Conservation (phyloP, 2,888 invertebrate genomes). For the Vanessa cardui region DNA sequence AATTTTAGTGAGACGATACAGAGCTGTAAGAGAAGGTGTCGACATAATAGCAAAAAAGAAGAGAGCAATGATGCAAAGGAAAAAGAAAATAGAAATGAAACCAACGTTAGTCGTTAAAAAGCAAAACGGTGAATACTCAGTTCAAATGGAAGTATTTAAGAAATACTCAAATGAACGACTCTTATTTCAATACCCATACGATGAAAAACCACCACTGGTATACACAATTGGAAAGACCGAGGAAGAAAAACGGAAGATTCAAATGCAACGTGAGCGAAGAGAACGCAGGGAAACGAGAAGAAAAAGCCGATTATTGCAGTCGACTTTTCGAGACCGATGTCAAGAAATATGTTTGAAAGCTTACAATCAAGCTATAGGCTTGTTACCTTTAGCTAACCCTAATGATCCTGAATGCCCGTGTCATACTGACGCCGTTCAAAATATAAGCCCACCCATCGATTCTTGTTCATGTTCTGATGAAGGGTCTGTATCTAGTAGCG, state of each 20-base stretch:
- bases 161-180: slow-evolving; percentile 74
- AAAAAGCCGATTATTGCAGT: slow-evolving; percentile 68
- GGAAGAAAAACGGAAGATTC: slow-evolving; percentile 65
- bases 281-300: slow-evolving; percentile 71
- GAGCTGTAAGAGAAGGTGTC: slow-evolving; percentile 62
- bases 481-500: slow-evolving; percentile 63
- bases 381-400: slow-evolving; percentile 66
- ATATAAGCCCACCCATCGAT: slow-evolving; percentile 57
- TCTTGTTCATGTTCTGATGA: slow-evolving; percentile 76
- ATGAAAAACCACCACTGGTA: slow-evolving; percentile 68
- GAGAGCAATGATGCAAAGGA: slow-evolving; percentile 65
- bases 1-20: slow-evolving; percentile 65
- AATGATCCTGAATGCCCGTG: slow-evolving; percentile 74
- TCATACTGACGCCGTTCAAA: slow-evolving; percentile 47
- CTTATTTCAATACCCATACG: slow-evolving; percentile 71
- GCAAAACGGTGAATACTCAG: slow-evolving; percentile 69
- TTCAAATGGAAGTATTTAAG: slow-evolving; percentile 76
- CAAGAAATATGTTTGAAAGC: slow-evolving; percentile 78
- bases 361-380: slow-evolving; percentile 74
- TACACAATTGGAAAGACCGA: slow-evolving; percentile 73
- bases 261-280: slow-evolving; percentile 65
- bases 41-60: slow-evolving; percentile 72
- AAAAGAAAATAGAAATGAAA: slow-evolving; percentile 72
- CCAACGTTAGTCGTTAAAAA: slow-evolving; percentile 69
- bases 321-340: slow-evolving; percentile 72